Percentiles rank a stretch among this genome's conserved stretches.
Evolutionary conservation across 2,888 invertebrate species (phyloP).

Genomic region (Machimus atricapillus): DNA sequence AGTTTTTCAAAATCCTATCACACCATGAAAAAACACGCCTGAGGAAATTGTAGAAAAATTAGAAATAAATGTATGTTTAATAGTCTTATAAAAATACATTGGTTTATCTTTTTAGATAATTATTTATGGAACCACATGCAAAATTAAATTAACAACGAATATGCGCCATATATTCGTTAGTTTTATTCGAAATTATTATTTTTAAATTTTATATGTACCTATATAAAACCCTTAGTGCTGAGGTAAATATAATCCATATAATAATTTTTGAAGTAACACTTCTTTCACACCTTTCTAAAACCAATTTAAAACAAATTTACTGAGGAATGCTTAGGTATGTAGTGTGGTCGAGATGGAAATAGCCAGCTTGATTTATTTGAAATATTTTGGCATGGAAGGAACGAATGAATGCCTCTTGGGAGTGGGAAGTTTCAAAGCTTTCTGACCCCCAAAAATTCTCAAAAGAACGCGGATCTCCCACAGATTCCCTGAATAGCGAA

Average conservation of each 20-base stretch:
- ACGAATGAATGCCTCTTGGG: background rate
- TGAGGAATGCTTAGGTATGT: background rate
- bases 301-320: background rate
- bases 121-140: too few species aligned
- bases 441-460: background rate
- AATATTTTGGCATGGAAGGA: background rate
- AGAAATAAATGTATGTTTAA: too few species aligned
- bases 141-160: too few species aligned
- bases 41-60: too few species aligned
- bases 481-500: background rate
- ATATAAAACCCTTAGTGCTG: background rate
- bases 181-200: too few species aligned
- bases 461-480: background rate
- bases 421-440: background rate
- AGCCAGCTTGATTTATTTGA: background rate
- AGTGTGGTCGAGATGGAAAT: background rate
- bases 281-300: background rate
- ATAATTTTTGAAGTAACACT: background rate
- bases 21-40: too few species aligned
- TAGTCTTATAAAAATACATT: too few species aligned
- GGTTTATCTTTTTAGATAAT: too few species aligned
- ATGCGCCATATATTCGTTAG: too few species aligned
- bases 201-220: too few species aligned
- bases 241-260: too few species aligned
- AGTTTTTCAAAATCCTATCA: too few species aligned